Evolutionary conservation across 2,113 vertebrate genomes (phyloP), one percentile per base, ranked within the genome.

Genomic region (Conger conger): DNA sequence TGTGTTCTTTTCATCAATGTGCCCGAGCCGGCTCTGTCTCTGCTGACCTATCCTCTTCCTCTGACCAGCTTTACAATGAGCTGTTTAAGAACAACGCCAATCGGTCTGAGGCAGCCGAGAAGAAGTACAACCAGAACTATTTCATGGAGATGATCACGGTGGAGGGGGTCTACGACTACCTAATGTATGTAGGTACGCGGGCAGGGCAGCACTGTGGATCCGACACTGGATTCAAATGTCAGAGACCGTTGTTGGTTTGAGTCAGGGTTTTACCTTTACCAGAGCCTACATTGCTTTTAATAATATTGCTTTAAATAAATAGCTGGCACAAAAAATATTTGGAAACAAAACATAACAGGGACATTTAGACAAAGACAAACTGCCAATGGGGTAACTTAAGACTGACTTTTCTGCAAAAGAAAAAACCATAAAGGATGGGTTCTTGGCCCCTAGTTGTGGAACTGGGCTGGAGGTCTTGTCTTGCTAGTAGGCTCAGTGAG

Each of bases 51-150:
- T 76, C 73, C 73, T 45, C 82, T 88, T 40, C 18, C 20, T 1
- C 78, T 90, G 85, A 92, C 68, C 86, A 99, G 98, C 97, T 99
- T 87, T 99, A 97, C 91, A 99, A 96, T 86, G 97, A 99, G 57
- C 90, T 99, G 18, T 99, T 96, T 93, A 99, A 98, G 92, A 99
- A 99, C 89, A 99, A 99, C 37, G 97, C 98, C 86, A 98, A 97
- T 90, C 96, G 98, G 0, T 96, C 98, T 53, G 98, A 99, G 85
- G 93, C 93, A 84, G 91, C 92, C 35, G 98, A 99, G 90, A 96
- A 98, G 87, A 95, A 94, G 84, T 96, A 98, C 91, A 99, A 98
- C 90, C 97, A 97, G 91, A 99, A 99, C 91, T 99, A 97, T 89
- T 99, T 99, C 93, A 96, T 99, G 96, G 96, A 99, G 86, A 94